phyloP scores from a whole-genome alignment of 2,797 vertebrate genomes.

The Cygnus olor region DNA sequence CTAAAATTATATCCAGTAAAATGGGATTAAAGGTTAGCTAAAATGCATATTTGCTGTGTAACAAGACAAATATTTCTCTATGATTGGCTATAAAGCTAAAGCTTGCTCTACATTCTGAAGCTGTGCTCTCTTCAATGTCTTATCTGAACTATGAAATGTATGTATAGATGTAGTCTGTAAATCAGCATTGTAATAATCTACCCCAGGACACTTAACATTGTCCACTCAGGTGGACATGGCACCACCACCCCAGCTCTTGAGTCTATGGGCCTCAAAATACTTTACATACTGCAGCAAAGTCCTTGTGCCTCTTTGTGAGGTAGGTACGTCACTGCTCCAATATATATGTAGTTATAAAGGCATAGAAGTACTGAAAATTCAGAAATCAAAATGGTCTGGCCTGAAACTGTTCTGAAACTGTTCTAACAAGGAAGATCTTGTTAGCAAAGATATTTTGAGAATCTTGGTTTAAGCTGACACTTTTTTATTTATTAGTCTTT shows the following conservation, averaged over 20 bases:
- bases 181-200: background rate
- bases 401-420: background rate
- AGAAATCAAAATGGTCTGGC: background rate
- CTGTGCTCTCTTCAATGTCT: background rate
- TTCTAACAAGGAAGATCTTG: background rate
- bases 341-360: background rate
- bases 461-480: background rate
- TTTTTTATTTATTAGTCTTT: background rate
- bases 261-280: background rate
- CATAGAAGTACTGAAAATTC: background rate
- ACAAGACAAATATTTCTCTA: background rate
- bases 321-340: rapidly evolving
- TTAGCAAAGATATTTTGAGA: background rate
- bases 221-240: background rate
- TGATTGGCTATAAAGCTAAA: background rate
- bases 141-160: background rate
- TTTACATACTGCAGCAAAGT: background rate
- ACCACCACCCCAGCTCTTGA: background rate
- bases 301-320: background rate
- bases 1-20: slow-evolving; percentile 31
- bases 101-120: background rate
- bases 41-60: slow-evolving; percentile 1
- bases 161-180: background rate
- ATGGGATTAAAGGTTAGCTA: slow-evolving; percentile 39
- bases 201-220: background rate